Percentiles rank a stretch among this genome's conserved stretches.
Conservation (phyloP, 2,797 vertebrate genomes). For the Danio aesculapii region DNA sequence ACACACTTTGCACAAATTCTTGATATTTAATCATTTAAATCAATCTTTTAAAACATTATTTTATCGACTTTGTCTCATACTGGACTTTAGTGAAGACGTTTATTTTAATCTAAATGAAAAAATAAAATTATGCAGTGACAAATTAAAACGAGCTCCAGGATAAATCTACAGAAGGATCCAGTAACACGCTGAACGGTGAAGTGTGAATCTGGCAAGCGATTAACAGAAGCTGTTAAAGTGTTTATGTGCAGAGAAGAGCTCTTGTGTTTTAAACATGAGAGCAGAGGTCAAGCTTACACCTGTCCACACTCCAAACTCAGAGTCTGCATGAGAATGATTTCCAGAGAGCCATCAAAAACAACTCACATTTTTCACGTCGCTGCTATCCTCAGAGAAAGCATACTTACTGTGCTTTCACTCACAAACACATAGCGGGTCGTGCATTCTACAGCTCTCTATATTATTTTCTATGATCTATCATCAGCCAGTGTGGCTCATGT, state of each 20-base stretch:
- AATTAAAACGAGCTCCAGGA: background rate
- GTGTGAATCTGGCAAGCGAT: slow-evolving; percentile 28
- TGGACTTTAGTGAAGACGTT: background rate
- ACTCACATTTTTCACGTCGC: background rate
- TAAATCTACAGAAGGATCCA: slow-evolving; percentile 3
- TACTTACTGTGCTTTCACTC: background rate
- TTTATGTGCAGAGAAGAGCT: slow-evolving; percentile 41
- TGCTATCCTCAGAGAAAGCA: background rate
- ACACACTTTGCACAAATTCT: background rate
- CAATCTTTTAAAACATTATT: background rate
- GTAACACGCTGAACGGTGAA: slow-evolving; percentile 1
- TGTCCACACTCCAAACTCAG: slow-evolving; percentile 29
- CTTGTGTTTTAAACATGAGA: slow-evolving; percentile 48
- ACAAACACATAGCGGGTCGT: background rate
- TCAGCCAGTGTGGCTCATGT: slow-evolving; percentile 38
- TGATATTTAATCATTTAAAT: background rate
- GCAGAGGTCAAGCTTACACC: slow-evolving; percentile 40
- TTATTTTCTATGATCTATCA: slow-evolving; percentile 12
- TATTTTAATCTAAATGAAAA: background rate
- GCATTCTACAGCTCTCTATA: background rate
- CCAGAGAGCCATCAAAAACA: slow-evolving; percentile 32
- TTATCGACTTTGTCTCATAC: slow-evolving; percentile 11
- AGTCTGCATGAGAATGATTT: slow-evolving; percentile 32
- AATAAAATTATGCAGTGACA: background rate
- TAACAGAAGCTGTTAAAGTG: slow-evolving; percentile 43